Conservation (phyloP, 2,888 invertebrate species). For the Idaea straminata region DNA sequence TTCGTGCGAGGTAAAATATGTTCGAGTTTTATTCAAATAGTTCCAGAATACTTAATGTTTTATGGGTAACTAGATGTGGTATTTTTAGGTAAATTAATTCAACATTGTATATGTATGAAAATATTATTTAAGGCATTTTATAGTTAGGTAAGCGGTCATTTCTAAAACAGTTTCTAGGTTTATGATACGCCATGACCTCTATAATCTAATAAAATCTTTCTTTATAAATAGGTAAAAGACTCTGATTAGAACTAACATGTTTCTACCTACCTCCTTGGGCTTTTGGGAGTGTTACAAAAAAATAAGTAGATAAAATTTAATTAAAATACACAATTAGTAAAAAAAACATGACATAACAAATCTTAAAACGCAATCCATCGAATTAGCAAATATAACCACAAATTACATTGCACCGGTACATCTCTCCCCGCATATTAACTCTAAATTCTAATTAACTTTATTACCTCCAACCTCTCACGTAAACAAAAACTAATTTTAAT, state of each 20-base stretch:
- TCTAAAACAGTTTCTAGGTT: not conserved
- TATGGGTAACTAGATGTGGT: not conserved
- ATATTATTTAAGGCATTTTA: not conserved
- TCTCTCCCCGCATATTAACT: not conserved
- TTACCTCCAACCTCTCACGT: constrained; percentile 8
- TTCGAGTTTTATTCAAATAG: constrained; percentile 20
- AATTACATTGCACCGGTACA: not conserved
- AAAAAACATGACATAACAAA: not conserved
- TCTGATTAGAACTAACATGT: not conserved
- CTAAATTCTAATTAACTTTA: constrained; percentile 3
- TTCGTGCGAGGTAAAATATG: constrained; percentile 21
- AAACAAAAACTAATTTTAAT: constrained; percentile 3
- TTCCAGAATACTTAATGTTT: constrained; percentile 12
- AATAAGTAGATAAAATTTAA: too few species aligned
- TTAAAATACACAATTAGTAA: not conserved
- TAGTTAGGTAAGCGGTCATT: not conserved
- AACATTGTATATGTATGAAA: not conserved
- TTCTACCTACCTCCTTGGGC: too few species aligned
- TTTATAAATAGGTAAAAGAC: too few species aligned
- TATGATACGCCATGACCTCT: not conserved
- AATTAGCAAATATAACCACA: not conserved
- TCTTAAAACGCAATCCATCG: not conserved
- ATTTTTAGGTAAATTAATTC: not conserved
- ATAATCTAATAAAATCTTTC: not conserved
- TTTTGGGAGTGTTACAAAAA: too few species aligned